Evolutionary conservation across 2,113 vertebrate genomes (phyloP), one percentile per base, ranked within the genome.

Genomic region (Hyaena hyaena): DNA sequence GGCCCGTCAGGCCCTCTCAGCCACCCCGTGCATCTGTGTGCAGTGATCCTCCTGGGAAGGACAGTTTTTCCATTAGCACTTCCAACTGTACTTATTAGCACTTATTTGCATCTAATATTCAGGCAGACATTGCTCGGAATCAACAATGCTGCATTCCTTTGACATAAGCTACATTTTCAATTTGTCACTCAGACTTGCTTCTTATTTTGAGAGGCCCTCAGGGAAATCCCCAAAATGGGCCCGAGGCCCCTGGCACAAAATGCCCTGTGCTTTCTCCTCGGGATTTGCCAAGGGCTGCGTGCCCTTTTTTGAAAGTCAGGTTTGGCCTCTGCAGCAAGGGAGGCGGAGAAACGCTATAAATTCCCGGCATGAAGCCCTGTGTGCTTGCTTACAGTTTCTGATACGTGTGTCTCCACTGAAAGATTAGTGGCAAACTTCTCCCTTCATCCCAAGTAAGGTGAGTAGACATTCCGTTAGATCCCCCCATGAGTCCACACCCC

Each of bases 231-330:
- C 31, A 15, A 89, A 96, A 35, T 33, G 45, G 61, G 50, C 71
- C 58, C 0, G 8, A 93, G 76, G 89, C 23, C 92, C 48, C 82
- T 39, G 85, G 74, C 74, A 69, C 74, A 23, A 31, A 35, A 5
- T 1, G 26, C 71, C 14, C 21, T 23, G 94, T 88, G 45, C 77
- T 96, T 97, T 92, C 90, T 94, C 85, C 23, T 16, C 0, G 0
- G 86, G 84, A 81, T 96, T 90, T 84, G 80, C 95, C 95, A 89
- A 96, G 95, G 90, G 94, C 98, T 95, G 71, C 0, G 4, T 97
- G 95, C 97, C 97, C 97, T 97, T 97, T 96, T 96, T 50, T 95
- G 95, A 98, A 98, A 98, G 97, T 98, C 92, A 96, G 95, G 11
- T 91, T 85, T 16, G 23, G 96, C 83, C 90, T 97, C 97, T 97